Conservation (phyloP, 2,888 invertebrate genomes). For the Cryptocheilus praepositus region DNA sequence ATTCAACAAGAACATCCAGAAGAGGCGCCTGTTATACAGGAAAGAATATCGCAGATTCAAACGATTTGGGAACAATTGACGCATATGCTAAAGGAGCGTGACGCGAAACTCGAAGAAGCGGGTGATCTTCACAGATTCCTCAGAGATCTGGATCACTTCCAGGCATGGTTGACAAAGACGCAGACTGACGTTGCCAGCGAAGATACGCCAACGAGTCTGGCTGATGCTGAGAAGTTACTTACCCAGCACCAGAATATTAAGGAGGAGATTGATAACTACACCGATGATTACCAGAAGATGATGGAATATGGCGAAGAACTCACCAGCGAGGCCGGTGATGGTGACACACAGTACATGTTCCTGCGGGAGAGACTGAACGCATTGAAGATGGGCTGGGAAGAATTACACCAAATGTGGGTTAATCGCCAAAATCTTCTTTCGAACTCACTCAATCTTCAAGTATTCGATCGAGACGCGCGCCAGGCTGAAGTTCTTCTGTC, state of each 20-base stretch:
- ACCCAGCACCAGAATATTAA: constrained; percentile 98
- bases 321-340: constrained; percentile 85
- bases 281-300: constrained; percentile 98
- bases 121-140: constrained; percentile 98
- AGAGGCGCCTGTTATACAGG: constrained; percentile 91
- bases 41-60: constrained; percentile 93
- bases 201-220: constrained; percentile 93
- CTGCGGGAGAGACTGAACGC: constrained; percentile 97
- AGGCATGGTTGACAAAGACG: constrained; percentile 97
- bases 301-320: constrained; percentile 99
- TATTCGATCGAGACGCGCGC: constrained; percentile 96
- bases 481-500: constrained; percentile 98
- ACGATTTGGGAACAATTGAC: constrained; percentile 97
- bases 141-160: constrained; percentile 98
- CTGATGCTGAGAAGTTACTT: constrained; percentile 97
- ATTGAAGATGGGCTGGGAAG: constrained; percentile 99
- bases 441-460: constrained; percentile 95
- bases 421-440: constrained; percentile 95
- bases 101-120: constrained; percentile 98
- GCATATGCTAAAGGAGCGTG: constrained; percentile 97
- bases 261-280: constrained; percentile 99
- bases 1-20: constrained; percentile 97
- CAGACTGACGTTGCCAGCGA: constrained; percentile 99
- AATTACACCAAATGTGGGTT: constrained; percentile 99
- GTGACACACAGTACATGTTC: constrained; percentile 99